Base-by-base conservation (phyloP, 2,797 vertebrate species). In the Rhinella marina region DNA sequence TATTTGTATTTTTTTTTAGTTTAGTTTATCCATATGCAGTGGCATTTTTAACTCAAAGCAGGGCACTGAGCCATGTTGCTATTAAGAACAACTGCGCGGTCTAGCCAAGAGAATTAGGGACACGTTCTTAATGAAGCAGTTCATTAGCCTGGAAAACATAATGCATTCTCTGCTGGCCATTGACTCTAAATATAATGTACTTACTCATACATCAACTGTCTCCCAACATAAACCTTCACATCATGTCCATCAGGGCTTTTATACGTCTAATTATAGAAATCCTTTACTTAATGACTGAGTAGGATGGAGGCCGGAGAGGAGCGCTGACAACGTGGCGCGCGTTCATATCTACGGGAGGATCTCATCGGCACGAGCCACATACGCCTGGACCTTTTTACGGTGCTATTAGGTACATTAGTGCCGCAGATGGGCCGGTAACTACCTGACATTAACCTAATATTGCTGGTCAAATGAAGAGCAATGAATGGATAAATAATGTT, bases 71-170 rank as follows among this genome's bases (percentile, higher is more conserved):
- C 84, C 84, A 86, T 68, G 84, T 79, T 86, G 21, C 75, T 73
- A 86, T 86, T 86, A 86, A 78, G 84, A 86, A 79, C 11, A 75
- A 73, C 61, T 32, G 29, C 76, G 50, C 61, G 59, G 84, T 79
- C 76, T 86, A 54, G 84, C 84, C 84, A 86, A 66, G 73, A 79
- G 75, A 79, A 86, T 79, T 79, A 86, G 84, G 84, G 75, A 86
- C 83, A 85, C 83, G 83, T 85, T 77, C 83, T 64, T 85, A 85
- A 85, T 85, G 83, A 85, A 86, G 85, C 77, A 86, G 85, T 81
- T 86, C 85, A 86, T 80, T 86, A 86, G 61, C 85, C 48, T 59
- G 29, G 85, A 80, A 86, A 86, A 86, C 85, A 86, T 80, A 86
- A 86, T 80, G 76, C 76, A 86, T 70, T 86, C 76, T 59, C 85